phyloP scores from a whole-genome alignment of 2,113 vertebrate species.

The Panthera uncia region DNA sequence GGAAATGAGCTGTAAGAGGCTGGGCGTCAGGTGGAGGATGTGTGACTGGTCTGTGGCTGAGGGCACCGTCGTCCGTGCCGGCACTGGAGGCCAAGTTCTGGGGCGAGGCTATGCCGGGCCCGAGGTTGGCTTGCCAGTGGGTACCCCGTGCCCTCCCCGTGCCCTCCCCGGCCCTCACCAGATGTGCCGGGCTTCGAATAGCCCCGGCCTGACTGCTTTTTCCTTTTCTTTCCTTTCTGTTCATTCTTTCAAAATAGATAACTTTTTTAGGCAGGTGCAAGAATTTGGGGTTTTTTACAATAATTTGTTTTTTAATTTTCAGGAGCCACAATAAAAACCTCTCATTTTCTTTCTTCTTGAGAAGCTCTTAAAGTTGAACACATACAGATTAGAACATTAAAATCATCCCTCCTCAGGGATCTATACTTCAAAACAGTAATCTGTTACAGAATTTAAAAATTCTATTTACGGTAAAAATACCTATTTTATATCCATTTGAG shows the following conservation, averaged over 20 bases:
- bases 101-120: neutral
- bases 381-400: neutral
- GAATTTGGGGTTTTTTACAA: neutral
- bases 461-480: neutral
- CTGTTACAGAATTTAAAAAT: neutral
- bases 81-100: neutral
- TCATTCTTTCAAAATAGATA: neutral
- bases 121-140: neutral
- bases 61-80: neutral
- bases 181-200: neutral
- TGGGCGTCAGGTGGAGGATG: neutral
- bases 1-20: constrained; percentile 7
- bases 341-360: neutral
- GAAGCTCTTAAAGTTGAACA: neutral
- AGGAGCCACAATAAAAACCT: neutral
- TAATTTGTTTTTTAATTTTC: neutral
- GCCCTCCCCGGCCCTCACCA: neutral
- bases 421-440: neutral
- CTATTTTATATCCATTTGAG: neutral
- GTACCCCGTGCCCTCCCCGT: accelerated
- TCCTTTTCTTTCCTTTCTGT: neutral
- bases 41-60: neutral
- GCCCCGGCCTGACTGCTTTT: neutral
- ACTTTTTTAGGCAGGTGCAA: neutral
- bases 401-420: neutral